Evolutionary conservation across 1,140 invertebrate species (phyloP).

Genomic region (Capitella teleta): DNA sequence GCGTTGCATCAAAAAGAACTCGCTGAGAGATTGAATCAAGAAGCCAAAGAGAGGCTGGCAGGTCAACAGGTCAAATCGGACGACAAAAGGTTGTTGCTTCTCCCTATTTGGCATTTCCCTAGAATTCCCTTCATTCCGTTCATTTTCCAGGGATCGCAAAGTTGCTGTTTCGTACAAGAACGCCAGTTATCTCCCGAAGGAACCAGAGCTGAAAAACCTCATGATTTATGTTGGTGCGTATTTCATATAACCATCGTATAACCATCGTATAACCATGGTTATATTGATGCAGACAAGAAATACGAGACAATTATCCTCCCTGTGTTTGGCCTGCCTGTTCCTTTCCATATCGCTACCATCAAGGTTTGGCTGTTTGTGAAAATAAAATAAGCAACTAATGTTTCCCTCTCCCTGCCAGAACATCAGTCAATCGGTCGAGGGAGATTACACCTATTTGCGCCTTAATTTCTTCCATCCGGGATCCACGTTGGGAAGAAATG

Average conservation of each 20-base stretch:
- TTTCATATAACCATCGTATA: no score
- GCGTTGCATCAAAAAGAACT: constrained; percentile 94
- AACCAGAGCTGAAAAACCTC: constrained; percentile 81
- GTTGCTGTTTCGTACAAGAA: constrained; percentile 86
- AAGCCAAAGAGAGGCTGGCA: constrained; percentile 79
- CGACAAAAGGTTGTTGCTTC: constrained; percentile 73
- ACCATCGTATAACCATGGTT: no score
- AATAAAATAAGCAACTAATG: neutral
- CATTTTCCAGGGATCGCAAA: constrained; percentile 58
- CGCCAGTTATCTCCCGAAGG: constrained; percentile 79
- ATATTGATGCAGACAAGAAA: constrained; percentile 64
- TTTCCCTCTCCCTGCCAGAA: constrained; percentile 48
- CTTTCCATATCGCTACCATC: constrained; percentile 97
- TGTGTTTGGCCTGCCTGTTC: constrained; percentile 87
- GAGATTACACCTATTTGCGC: constrained; percentile 95
- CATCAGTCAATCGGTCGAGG: constrained; percentile 94
- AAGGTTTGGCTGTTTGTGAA: no score
- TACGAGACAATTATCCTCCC: constrained; percentile 96
- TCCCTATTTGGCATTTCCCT: no score
- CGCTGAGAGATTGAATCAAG: constrained; percentile 77
- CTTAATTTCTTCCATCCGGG: constrained; percentile 99
- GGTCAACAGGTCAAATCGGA: constrained; percentile 65
- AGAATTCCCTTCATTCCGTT: neutral
- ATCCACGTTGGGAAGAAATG: constrained; percentile 65
- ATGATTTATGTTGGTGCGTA: constrained; percentile 88